Evolutionary conservation across 1,140 invertebrate genomes (phyloP), one percentile per base, ranked within the genome.

Genomic region (Cataglyphis hispanica): DNA sequence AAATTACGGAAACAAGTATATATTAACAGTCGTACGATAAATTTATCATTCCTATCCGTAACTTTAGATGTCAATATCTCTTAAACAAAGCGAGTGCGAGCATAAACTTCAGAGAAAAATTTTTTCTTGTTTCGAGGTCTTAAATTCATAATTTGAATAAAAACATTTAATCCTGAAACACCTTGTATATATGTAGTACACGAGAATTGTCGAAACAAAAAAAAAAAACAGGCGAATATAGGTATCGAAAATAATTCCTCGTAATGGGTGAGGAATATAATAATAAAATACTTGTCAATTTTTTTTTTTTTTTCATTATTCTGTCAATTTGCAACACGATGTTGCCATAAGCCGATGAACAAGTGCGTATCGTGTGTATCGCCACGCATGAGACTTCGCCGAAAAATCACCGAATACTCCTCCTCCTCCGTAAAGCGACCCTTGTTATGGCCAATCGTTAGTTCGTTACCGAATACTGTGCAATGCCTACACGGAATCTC

Each of bases 391-490:
- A 37, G 76, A 50, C 19, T 19, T 16, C 40, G 61, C 74, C 56
- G 67, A 83, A 83, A 60, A 74, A 43, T 16, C 53, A 53, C 66
- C 67, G 67, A 74, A 83, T 61, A 83, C 67, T 72, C 67, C 53
- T 58, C 50, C 66, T 46, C 78, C n/a, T n/a, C 66, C 78, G 67
- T 46, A 83, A 83, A 83, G 37, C 19, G 60, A 83, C 78, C 53
- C 31, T 53, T 72, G 77, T 60, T 81, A 72, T 81, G 72, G 60
- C 34, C 34, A 34, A 78, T 88, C 66, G 85, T 84, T 84, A 87
- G 40, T 34, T 77, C 63, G 66, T 74, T 84, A 58, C 66, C 56
- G 80, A 84, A 43, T 58, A 37, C 86, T 86, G 67, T 74, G 81
- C 86, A 63, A 88, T 77, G 16, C 43, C 43, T 46, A 66, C 37